A percentile compares a stretch with the other conserved stretches of the same genome.
Evolutionary conservation across 2,113 vertebrate species (phyloP).

Genomic region (Centropus bengalensis): DNA sequence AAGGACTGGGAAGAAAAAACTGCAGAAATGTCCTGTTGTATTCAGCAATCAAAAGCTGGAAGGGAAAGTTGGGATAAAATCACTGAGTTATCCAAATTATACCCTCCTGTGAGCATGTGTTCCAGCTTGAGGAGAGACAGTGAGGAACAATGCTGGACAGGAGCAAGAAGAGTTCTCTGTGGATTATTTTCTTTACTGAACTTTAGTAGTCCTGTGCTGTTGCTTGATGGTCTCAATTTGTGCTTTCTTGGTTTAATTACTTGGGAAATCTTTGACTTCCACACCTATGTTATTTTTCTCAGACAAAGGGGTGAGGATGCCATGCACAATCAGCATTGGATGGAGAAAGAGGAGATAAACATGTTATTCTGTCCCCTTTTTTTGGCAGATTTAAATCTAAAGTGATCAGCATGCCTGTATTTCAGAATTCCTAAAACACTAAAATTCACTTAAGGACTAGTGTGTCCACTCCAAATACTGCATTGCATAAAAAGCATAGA

Average conservation of each 20-base stretch:
- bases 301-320: background rate
- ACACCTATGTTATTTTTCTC: background rate
- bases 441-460: background rate
- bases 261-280: background rate
- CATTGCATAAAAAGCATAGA: background rate
- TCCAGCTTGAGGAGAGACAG: background rate
- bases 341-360: background rate
- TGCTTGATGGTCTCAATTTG: background rate
- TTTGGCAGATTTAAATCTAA: background rate
- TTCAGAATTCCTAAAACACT: background rate
- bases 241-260: background rate
- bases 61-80: background rate
- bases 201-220: background rate
- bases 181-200: background rate
- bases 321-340: background rate
- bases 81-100: background rate
- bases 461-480: background rate
- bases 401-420: background rate
- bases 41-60: background rate
- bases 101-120: fast-evolving
- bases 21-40: background rate
- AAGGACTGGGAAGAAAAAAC: background rate
- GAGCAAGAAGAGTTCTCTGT: background rate
- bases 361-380: background rate
- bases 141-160: background rate